Conservation (phyloP, 2,113 vertebrate species). For the Lasiurus cinereus region DNA sequence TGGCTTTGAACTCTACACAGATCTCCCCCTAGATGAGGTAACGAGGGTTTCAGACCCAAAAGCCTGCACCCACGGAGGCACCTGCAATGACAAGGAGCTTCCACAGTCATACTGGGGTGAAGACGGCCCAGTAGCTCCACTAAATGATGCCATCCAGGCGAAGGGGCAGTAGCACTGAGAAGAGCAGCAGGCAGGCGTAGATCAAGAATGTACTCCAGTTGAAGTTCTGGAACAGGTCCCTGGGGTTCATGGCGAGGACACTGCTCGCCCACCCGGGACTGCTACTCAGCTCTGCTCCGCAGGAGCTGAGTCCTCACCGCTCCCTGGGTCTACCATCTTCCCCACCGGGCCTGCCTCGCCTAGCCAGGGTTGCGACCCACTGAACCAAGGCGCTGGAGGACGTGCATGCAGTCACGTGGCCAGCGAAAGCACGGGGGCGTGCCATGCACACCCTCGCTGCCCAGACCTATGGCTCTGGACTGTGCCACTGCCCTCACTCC, state of each 20-base stretch:
- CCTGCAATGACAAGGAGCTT: slow-evolving; percentile 97
- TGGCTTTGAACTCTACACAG: slow-evolving; percentile 98
- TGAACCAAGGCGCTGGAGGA: neutral
- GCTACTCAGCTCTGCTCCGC: neutral
- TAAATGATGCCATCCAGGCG: slow-evolving; percentile 95
- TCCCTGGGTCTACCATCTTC: neutral
- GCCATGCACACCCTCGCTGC: neutral
- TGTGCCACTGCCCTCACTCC: neutral
- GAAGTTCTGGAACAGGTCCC: slow-evolving; percentile 82
- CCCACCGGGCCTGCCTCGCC: neutral
- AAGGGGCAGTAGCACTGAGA: slow-evolving; percentile 95
- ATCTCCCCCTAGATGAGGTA: slow-evolving; percentile 98
- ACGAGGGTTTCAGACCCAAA: slow-evolving; percentile 98
- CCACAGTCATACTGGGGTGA: slow-evolving; percentile 98
- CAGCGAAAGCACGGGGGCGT: slow-evolving; percentile 27
- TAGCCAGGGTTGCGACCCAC: rapidly evolving
- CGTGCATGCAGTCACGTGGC: slow-evolving; percentile 73
- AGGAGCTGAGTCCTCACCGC: neutral
- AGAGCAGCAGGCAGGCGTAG: slow-evolving; percentile 98
- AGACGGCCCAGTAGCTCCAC: slow-evolving; percentile 99
- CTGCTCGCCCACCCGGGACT: neutral
- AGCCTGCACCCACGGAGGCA: slow-evolving; percentile 95
- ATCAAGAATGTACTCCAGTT: slow-evolving; percentile 97
- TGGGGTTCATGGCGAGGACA: slow-evolving; percentile 77
- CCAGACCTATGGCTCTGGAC: neutral